Percentiles rank a stretch among this genome's conserved stretches.
phyloP scores from a whole-genome alignment of 2,797 vertebrate genomes.

The Cygnus olor region DNA sequence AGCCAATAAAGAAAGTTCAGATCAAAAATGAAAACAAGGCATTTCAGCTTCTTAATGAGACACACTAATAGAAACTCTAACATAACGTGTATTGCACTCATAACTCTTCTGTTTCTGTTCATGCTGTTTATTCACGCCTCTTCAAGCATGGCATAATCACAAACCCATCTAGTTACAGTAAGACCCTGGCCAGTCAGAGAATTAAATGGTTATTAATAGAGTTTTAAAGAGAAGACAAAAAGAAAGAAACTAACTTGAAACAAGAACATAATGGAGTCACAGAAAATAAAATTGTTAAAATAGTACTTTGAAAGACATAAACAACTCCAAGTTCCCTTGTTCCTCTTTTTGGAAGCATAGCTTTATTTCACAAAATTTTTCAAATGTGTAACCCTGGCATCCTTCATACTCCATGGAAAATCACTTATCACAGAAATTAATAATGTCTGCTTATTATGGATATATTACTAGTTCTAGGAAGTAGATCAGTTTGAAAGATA shows the following conservation, averaged over 20 bases:
- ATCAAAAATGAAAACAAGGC: background rate
- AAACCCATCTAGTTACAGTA: background rate
- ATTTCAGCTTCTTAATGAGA: background rate
- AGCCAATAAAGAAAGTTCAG: background rate
- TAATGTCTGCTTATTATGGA: slow-evolving; percentile 45
- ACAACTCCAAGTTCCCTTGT: background rate
- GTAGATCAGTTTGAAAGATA: slow-evolving; percentile 63
- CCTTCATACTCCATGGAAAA: slow-evolving; percentile 1
- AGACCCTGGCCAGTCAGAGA: background rate
- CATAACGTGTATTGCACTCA: background rate
- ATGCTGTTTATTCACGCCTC: background rate
- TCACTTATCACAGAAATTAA: slow-evolving; percentile 56
- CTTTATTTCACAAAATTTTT: slow-evolving; percentile 9
- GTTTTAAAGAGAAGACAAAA: background rate
- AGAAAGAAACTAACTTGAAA: background rate
- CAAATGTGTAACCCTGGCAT: background rate
- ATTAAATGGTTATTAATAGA: background rate
- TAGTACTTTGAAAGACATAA: background rate
- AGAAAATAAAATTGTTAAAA: background rate
- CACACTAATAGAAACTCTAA: background rate
- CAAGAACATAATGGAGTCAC: background rate
- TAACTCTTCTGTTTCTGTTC: slow-evolving; percentile 16
- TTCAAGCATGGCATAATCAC: background rate
- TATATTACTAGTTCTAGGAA: slow-evolving; percentile 43
- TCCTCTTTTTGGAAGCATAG: background rate